These are phyloP conservation scores for Drosophila willistoni DNA, from an alignment of 1,140 invertebrate species.

Conservation along the genomic window DNA sequence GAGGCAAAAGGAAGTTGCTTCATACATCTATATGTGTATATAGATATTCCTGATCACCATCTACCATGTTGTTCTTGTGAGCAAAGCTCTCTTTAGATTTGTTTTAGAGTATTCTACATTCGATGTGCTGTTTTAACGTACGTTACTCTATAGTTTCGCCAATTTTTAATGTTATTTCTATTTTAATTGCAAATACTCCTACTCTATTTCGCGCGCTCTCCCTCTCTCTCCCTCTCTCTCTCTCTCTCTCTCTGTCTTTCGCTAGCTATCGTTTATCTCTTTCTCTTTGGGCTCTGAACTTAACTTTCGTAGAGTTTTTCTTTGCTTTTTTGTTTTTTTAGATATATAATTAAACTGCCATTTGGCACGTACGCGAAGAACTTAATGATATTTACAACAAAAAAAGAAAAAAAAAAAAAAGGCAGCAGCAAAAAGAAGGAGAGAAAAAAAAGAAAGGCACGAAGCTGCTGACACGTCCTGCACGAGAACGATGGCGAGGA, in stretches of 20 bases:
- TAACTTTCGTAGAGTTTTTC: slow-evolving; percentile 28
- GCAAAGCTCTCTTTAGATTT: too few relatives aligned
- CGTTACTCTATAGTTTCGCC: slow-evolving; percentile 9
- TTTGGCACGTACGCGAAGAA: slow-evolving; percentile 70
- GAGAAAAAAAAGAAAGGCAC: slow-evolving; percentile 2
- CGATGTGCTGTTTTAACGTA: neutral
- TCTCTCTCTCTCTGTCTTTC: neutral
- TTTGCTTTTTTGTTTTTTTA: slow-evolving; percentile 26
- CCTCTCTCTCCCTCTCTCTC: neutral
- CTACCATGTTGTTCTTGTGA: too few relatives aligned
- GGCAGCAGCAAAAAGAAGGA: neutral
- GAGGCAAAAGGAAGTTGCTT: too few relatives aligned
- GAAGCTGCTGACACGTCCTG: slow-evolving; percentile 51
- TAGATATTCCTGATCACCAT: too few relatives aligned
- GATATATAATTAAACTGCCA: slow-evolving; percentile 70
- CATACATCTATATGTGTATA: too few relatives aligned
- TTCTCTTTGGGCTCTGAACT: neutral
- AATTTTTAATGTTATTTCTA: slow-evolving; percentile 25
- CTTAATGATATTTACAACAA: slow-evolving; percentile 74
- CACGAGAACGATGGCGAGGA: slow-evolving; percentile 14
- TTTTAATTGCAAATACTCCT: slow-evolving; percentile 24
- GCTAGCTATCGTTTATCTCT: neutral
- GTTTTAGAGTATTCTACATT: neutral
- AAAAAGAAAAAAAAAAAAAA: slow-evolving; percentile 39
- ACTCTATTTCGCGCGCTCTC: neutral